Evolutionary conservation across 2,113 vertebrate species (phyloP), one percentile per base, ranked within the genome.

Genomic region (Triplophysa rosa): DNA sequence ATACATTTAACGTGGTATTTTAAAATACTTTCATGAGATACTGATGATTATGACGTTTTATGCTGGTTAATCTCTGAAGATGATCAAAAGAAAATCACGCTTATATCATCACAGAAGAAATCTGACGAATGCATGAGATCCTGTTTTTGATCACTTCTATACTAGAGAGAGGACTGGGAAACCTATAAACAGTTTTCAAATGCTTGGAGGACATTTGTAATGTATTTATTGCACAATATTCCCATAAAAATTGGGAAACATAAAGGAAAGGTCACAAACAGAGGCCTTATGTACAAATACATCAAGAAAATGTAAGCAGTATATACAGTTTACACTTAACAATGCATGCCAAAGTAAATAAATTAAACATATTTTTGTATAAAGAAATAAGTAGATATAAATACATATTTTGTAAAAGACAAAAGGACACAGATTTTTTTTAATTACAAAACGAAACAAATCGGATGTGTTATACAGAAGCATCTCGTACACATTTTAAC

Each of bases 221-320:
- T 79, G 87, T 94, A 90, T 99, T 98, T 98, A 99, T 98, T 99
- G 98, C 97, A 99, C 97, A 98, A 96, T 94, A 92, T 95, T 97
- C 94, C 96, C 96, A 96, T 93, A 95, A 96, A 98, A 98, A 93
- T 94, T 95, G 96, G 95, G 96, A 94, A 91, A 93, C 91, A 94
- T 93, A 92, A 93, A 94, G 92, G 93, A 49, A 83, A 70, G 49
- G 72, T 72, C 63, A 56, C 76, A 77, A 80, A 93, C 94, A 94
- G 92, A 90, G 92, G 95, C 93, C 94, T 87, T 95, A 93, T 96
- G 94, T 97, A 98, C 95, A 98, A 94, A 96, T 90, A 88, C 81
- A 89, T 89, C 83, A 90, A 90, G 91, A 89, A 91, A 92, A 95
- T 81, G 77, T 47, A 77, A 80, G 87, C 87, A 89, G 83, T 95